Evolutionary conservation across 2,113 vertebrate genomes (phyloP).

Genomic region (Pterocles gutturalis): DNA sequence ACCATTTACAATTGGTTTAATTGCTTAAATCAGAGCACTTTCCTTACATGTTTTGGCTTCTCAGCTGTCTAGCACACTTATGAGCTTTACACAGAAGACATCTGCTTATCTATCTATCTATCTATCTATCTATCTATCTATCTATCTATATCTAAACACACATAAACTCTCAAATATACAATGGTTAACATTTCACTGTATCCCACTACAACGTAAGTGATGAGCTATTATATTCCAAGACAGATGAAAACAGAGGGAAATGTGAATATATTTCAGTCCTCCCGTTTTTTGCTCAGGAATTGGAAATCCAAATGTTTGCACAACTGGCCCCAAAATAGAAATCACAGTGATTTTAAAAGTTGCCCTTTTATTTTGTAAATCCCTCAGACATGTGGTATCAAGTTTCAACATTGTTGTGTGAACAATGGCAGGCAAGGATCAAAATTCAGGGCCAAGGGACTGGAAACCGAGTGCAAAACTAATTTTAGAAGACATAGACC

Average conservation of each 20-base stretch:
- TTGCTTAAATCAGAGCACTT: neutral
- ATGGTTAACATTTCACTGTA: neutral
- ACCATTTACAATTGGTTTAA: neutral
- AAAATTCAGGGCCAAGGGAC: neutral
- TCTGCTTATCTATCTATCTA: no score
- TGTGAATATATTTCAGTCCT: neutral
- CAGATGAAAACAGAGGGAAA: neutral
- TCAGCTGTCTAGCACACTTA: neutral
- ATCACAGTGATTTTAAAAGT: neutral
- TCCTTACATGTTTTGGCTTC: neutral
- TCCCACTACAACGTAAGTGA: accelerated
- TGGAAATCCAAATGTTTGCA: neutral
- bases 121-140: no score
- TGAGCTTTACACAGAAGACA: neutral
- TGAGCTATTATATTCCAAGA: neutral
- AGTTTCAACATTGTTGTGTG: neutral
- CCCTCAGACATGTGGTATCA: neutral
- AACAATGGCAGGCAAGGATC: neutral
- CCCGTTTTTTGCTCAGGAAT: neutral
- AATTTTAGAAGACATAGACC: neutral
- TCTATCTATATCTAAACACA: neutral
- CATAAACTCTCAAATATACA: neutral
- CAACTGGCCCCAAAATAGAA: neutral
- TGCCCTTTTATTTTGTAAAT: neutral
- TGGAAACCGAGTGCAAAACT: neutral